Base-by-base conservation (phyloP, 2,113 vertebrate genomes). In the Rhegmatorhina hoffmannsi region DNA sequence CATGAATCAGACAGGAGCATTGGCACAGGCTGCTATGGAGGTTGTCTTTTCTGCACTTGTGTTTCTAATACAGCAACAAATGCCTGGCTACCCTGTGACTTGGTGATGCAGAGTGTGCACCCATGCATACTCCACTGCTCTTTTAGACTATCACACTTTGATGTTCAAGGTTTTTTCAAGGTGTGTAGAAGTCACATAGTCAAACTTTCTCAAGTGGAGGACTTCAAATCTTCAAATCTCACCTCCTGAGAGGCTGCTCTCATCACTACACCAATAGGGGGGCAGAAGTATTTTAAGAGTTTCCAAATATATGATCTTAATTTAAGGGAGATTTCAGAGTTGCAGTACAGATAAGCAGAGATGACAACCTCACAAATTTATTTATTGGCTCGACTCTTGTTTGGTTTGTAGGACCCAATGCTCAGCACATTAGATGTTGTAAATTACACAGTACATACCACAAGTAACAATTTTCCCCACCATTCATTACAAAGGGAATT, bases 181-280 rank as follows among this genome's bases (percentile, higher is more conserved):
- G n/a, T 62, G 21, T 67, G 11, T 36, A 86, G 40, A 84, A 87
- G 13, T 17, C 62, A 85, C 18, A 64, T 24, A 55, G 7, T 33
- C 36, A 90, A 79, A 85, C 3, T 4, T 85, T 36, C 25, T 44
- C 53, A 52, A 17, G 23, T 28, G 8, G 60, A 93, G n/a, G 26
- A 43, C 20, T 34, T 11, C 46, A 68, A 56, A 72, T 6, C 11
- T 52, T 49, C 10, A 16, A 68, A 84, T 47, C 24, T 24, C 34
- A 72, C 5, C 18, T 79, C 44, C 56, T 44, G 13, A 21, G 17
- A 20, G 14, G 10, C 14, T 76, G 46, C 28, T 87, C 23, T 62
- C 11, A 63, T 21, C 53, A 74, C 36, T 49, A 63, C 0, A 0
- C 31, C 66, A 73, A 40, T 2, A 62, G 16, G 6, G 9, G 8